Percentiles rank a stretch among this genome's conserved stretches.
Evolutionary conservation across 2,888 invertebrate species (phyloP).

Genomic region (Psylliodes chrysocephalus): DNA sequence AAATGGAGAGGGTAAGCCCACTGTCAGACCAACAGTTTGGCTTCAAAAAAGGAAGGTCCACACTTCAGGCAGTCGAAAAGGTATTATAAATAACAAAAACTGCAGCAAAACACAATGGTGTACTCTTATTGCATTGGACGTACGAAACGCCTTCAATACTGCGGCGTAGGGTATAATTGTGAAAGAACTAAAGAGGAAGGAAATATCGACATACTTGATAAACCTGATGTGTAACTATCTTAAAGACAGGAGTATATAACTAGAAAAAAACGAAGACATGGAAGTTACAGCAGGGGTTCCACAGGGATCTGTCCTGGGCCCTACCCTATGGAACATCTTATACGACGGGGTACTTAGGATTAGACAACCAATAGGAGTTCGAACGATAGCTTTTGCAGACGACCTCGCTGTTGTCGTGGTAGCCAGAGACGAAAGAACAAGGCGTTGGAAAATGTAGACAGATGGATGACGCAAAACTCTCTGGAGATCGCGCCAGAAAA

Average conservation of each 20-base stretch:
- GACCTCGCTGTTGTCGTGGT: neutral
- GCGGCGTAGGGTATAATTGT: conserved; percentile 6
- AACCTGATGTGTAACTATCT: neutral
- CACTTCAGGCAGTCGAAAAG: too few species aligned
- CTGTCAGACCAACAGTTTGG: too few species aligned
- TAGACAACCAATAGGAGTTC: neutral
- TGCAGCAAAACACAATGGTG: neutral
- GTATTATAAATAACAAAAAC: too few species aligned
- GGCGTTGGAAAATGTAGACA: neutral
- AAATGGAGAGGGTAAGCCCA: too few species aligned
- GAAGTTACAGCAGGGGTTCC: conserved; percentile 12
- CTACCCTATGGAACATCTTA: neutral
- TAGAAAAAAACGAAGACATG: neutral
- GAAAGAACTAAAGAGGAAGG: neutral
- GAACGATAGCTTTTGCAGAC: neutral
- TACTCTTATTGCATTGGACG: neutral
- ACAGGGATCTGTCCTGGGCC: neutral
- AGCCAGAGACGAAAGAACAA: neutral
- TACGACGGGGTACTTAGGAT: neutral
- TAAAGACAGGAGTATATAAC: neutral
- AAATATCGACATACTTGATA: neutral
- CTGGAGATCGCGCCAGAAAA: neutral
- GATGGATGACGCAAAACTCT: neutral
- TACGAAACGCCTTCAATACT: conserved; percentile 14
- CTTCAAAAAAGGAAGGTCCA: too few species aligned